Evolutionary conservation across 2,113 vertebrate genomes (phyloP), one percentile per base, ranked within the genome.

Genomic region (Mobula birostris): DNA sequence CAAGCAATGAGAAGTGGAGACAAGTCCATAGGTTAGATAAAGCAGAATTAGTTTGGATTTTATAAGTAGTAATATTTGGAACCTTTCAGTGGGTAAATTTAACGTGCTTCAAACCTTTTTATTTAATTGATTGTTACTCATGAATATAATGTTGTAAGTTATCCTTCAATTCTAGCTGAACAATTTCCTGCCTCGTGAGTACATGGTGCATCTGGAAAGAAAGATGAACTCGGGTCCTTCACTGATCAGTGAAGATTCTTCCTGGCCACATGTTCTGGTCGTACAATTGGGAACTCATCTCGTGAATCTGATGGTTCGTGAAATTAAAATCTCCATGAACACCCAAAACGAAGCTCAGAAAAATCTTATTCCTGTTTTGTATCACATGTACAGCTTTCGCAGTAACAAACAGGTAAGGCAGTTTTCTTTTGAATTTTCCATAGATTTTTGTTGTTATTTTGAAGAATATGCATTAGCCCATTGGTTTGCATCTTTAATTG

Each of bases 301-400:
- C 96, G 96, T 98, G n/a, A 98, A 99, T 72, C 7, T 99, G 2
- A 96, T 99, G 96, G 97, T 99, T 74, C 97, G 97, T 74, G 95
- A 96, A 0, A 95, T 98, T 19, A 98, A 97, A 95, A 96, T 99
- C 94, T 97, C 97, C 0, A 96, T 95, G 94, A 96, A 97, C 95
- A 94, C 97, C 94, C 95, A 97, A 14, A 96, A 95, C 1, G 95
- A 92, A 0, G 94, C 92, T 27, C 72, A 96, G 27, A 91, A 94
- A 79, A 97, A 95, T 76, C 95, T 96, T 68, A 97, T 99, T 94
- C 98, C 98, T 0, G 97, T 98, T 77, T 97, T 99, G 36, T 99
- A 99, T 95, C 99, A 99, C 56, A 97, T 99, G 96, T 99, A 99
- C 94, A 97, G 98, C 74, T 99, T 99, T 96, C 98, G 96, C 9